These are phyloP conservation scores for Periparus ater DNA, from an alignment of 2,797 vertebrate genomes.

Conservation along the genomic window DNA sequence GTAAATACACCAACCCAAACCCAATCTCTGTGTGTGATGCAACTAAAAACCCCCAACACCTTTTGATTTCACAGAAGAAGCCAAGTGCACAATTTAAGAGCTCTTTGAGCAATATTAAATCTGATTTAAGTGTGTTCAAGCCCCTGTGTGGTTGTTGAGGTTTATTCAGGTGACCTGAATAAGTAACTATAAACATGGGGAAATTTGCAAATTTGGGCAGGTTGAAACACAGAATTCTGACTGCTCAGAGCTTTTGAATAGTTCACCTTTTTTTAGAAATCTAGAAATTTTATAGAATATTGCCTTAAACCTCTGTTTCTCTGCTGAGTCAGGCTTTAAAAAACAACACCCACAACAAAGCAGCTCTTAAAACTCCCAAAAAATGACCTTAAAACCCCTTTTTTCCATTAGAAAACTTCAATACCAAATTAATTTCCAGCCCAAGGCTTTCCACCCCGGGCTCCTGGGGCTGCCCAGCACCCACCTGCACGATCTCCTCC, in stretches of 20 bases:
- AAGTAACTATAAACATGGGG: not conserved
- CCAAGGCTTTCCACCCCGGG: not conserved
- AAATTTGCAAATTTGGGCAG: not conserved
- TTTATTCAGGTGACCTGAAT: not conserved
- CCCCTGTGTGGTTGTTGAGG: not conserved
- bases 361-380: not conserved
- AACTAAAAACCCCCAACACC: fast-evolving
- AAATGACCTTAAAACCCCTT: not conserved
- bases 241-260: not conserved
- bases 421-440: not conserved
- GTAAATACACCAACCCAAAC: not conserved
- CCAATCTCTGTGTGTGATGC: not conserved
- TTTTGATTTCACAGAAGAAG: not conserved
- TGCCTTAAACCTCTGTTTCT: not conserved
- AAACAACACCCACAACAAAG: not conserved
- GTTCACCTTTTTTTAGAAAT: not conserved
- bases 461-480: not conserved
- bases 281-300: not conserved
- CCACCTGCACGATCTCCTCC: conserved; percentile 90
- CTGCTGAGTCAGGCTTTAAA: not conserved
- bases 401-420: not conserved
- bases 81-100: not conserved
- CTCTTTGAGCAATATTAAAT: not conserved
- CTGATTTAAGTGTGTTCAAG: not conserved
- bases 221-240: not conserved